phyloP scores from a whole-genome alignment of 2,797 vertebrate species.

The Malurus leucopterus region DNA sequence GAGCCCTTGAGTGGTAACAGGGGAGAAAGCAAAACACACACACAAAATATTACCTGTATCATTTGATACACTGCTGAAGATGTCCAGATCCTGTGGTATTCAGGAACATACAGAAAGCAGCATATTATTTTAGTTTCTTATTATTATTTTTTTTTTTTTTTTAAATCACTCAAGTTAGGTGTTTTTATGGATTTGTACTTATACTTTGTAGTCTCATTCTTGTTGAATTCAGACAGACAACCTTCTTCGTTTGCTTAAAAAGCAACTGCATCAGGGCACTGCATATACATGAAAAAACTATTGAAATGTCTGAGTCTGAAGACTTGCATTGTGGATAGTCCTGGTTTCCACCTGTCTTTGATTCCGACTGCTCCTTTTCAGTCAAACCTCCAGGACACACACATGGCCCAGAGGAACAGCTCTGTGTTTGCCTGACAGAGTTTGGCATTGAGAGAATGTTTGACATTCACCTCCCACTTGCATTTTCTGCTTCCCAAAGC shows the following conservation, averaged over 20 bases:
- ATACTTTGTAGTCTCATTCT: neutral
- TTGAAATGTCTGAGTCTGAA: neutral
- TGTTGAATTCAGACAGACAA: neutral
- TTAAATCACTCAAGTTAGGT: neutral
- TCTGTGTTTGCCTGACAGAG: neutral
- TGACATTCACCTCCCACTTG: neutral
- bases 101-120: neutral
- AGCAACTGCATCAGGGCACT: neutral
- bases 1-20: neutral
- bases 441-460: too few relatives aligned
- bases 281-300: neutral
- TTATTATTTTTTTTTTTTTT: too few relatives aligned
- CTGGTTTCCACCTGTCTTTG: neutral
- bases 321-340: neutral
- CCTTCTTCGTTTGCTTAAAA: fast-evolving
- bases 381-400: neutral
- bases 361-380: neutral
- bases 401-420: neutral
- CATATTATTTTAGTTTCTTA: neutral
- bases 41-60: neutral
- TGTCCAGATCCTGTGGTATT: neutral
- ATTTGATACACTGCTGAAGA: neutral
- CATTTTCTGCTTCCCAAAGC: neutral
- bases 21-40: neutral
- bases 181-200: neutral